Evolutionary conservation across 2,888 invertebrate genomes (phyloP), one percentile per base, ranked within the genome.

Genomic region (Ceriagrion tenellum): DNA sequence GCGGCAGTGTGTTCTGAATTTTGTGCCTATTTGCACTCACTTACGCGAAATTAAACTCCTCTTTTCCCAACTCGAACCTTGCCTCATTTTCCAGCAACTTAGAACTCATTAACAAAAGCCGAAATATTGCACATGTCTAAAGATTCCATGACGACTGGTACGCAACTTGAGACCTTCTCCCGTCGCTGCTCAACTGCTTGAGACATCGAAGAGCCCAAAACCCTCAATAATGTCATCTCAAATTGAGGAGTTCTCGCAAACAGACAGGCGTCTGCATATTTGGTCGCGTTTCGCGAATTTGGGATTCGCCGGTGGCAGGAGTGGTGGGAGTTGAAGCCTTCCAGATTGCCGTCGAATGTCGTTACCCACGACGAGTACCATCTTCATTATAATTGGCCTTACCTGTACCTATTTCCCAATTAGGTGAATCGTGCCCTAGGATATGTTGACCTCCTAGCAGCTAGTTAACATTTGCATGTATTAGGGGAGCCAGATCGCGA

Each of bases 201-300:
- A 10, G n/a, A 4, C 12, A n/a, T 69, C n/a, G n/a, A 6, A 69
- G 69, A 69, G n/a, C 69, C 26, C 20, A n/a, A 69, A 69, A 69
- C 69, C 69, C 69, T 69, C n/a, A 69, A 69, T 69, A 69, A 69
- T n/a, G 69, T n/a, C 69, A n/a, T 23, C 69, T 69, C n/a, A n/a
- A 69, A 69, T 69, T 69, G 69, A 69, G 69, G 69, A 69, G n/a
- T n/a, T 6, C 69, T n/a, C 8, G 20, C 69, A 69, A 69, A 69
- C 69, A 69, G 69, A 23, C 69, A 69, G 69, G 59, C 59, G 59
- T 59, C 69, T 69, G 69, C 69, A 69, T 69, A 69, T 69, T 69
- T 69, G 69, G n/a, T n/a, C n/a, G n/a, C 69, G 26, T 69, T n/a
- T 12, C 26, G 69, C n/a, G n/a, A 69, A n/a, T 69, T 69, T 69